Percentiles rank a stretch among this genome's conserved stretches.
These are phyloP conservation scores for Phaonia tiefii DNA, from an alignment of 2,888 invertebrate genomes.

Conservation along the genomic window DNA sequence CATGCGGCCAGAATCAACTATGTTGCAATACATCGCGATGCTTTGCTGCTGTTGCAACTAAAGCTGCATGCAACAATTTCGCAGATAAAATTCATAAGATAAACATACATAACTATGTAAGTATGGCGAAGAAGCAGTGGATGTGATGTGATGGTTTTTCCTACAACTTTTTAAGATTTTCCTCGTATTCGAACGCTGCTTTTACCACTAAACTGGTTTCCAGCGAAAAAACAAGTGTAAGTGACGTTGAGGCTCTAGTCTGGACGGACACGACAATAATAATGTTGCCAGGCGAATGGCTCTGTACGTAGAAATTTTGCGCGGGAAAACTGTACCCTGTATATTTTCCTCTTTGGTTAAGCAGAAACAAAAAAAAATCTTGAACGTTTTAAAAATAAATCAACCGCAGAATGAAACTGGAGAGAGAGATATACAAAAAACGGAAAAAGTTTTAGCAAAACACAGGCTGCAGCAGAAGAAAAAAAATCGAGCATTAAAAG, in stretches of 20 bases:
- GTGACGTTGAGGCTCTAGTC: constrained; percentile 5
- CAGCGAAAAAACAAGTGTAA: constrained; percentile 35
- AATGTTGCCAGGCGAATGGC: not conserved
- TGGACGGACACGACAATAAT: not conserved
- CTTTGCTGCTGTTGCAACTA: constrained; percentile 52
- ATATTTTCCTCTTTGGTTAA: constrained; percentile 27
- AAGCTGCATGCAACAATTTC: constrained; percentile 33
- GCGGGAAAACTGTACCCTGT: constrained; percentile 67
- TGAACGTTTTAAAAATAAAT: constrained; percentile 62
- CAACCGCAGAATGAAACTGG: constrained; percentile 63
- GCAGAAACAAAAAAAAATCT: constrained; percentile 25
- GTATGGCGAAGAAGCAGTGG: constrained; percentile 4
- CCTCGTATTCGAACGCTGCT: not conserved
- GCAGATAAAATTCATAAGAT: constrained; percentile 33
- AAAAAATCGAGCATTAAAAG: not conserved
- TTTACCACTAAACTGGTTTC: constrained; percentile 53
- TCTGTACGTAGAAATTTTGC: constrained; percentile 48
- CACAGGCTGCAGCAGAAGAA: not conserved
- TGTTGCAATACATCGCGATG: constrained; percentile 47
- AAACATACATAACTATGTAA: constrained; percentile 6
- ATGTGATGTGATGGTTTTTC: not conserved
- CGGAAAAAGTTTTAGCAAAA: constrained; percentile 27
- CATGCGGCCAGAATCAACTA: constrained; percentile 28
- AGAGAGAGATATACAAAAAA: no score
- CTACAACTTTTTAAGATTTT: constrained; percentile 11